Evolutionary conservation across 2,888 invertebrate genomes (phyloP).

Genomic region (Hypolimnas misippus): DNA sequence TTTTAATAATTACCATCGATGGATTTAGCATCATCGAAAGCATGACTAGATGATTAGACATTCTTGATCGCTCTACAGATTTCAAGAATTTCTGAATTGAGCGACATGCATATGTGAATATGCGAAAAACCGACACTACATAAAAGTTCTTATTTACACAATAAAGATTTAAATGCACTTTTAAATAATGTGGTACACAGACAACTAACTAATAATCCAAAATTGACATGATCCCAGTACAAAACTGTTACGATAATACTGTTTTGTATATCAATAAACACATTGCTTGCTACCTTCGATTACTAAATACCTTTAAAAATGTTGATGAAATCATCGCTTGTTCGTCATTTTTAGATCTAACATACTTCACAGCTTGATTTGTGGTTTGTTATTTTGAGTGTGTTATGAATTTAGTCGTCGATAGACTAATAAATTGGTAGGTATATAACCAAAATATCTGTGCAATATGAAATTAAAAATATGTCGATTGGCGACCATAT

Average conservation of each 20-base stretch:
- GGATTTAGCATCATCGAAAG: conserved; percentile 29
- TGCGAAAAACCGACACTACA: not conserved
- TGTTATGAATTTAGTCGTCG: not conserved
- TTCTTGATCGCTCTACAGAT: conserved; percentile 3
- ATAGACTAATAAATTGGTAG: conserved; percentile 1
- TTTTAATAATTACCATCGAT: conserved; percentile 24
- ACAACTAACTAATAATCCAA: conserved; percentile 3
- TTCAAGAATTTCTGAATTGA: not conserved
- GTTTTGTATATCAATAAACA: not conserved
- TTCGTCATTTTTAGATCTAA: not conserved
- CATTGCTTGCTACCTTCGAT: conserved; percentile 1
- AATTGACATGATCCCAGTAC: not conserved
- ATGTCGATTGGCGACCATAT: too few relatives aligned
- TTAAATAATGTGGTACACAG: not conserved
- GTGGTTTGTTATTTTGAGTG: conserved; percentile 5
- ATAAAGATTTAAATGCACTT: not conserved
- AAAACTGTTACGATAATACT: not conserved
- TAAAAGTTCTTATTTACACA: not conserved
- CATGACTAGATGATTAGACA: conserved; percentile 29
- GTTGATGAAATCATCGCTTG: conserved; percentile 2
- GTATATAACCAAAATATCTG: not conserved
- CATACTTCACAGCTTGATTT: conserved; percentile 2
- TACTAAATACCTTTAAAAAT: not conserved
- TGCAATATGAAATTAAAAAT: not conserved
- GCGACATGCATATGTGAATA: not conserved